These are phyloP conservation scores for Mohoua ochrocephala DNA, from an alignment of 2,113 vertebrate species.

Conservation along the genomic window DNA sequence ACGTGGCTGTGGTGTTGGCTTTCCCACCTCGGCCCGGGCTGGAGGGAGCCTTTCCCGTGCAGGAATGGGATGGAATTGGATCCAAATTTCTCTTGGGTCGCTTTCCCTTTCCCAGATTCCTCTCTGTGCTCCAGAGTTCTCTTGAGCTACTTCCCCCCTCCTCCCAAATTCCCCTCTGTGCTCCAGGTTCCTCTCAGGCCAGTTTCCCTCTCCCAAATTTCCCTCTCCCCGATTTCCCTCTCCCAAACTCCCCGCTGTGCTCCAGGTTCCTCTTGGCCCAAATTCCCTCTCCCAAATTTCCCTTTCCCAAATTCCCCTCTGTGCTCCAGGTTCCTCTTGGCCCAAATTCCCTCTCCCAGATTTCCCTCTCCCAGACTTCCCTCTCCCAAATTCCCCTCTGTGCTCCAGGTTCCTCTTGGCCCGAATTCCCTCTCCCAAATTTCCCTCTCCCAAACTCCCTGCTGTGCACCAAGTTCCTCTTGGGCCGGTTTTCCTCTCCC, in stretches of 20 bases:
- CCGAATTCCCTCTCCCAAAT: fast-evolving
- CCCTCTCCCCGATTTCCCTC: not conserved
- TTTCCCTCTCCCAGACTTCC: fast-evolving
- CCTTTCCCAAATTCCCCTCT: not conserved
- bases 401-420: not conserved
- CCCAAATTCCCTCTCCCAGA: not conserved
- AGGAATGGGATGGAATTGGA: not conserved
- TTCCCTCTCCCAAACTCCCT: not conserved
- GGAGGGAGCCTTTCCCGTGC: not conserved
- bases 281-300: not conserved
- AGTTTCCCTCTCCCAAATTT: not conserved
- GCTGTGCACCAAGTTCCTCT: not conserved
- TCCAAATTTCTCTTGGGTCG: not conserved
- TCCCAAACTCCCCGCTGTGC: not conserved
- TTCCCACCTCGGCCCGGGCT: not conserved
- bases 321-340: not conserved
- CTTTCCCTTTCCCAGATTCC: not conserved
- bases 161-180: not conserved
- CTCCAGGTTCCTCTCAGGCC: not conserved
- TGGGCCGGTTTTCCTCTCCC: not conserved
- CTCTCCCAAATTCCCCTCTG: not conserved
- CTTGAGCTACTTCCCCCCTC: not conserved
- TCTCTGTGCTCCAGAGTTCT: not conserved
- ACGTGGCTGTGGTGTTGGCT: fast-evolving
- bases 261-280: not conserved